phyloP scores from a whole-genome alignment of 2,797 vertebrate genomes.

The Myotis vivesi region DNA sequence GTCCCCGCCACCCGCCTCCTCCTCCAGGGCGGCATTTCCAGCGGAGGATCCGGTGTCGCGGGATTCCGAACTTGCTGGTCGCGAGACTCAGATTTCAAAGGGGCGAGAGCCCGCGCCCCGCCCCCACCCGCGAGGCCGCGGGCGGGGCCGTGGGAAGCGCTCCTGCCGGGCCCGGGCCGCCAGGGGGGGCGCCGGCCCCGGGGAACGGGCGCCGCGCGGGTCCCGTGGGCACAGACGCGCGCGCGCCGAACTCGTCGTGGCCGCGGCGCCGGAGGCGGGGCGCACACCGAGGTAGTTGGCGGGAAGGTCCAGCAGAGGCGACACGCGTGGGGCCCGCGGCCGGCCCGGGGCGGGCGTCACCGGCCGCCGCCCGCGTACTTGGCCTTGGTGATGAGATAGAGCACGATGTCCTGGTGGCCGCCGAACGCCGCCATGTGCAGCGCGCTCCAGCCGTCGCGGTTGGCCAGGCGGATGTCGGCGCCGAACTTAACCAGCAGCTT shows the following conservation, averaged over 20 bases:
- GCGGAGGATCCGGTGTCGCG: conserved; percentile 77
- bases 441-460: conserved; percentile 98
- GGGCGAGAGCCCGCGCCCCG: conserved; percentile 51
- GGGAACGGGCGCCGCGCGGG: neutral
- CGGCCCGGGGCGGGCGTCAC: conserved; percentile 80
- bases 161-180: conserved; percentile 2
- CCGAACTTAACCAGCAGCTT: conserved; percentile 99
- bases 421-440: conserved; percentile 99
- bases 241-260: neutral
- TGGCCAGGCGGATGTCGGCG: conserved; percentile 96
- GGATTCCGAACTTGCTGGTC: conserved; percentile 72
- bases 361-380: conserved; percentile 95
- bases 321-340: neutral
- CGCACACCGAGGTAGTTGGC: conserved; percentile 96
- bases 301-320: conserved; percentile 83
- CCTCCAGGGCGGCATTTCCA: conserved; percentile 13
- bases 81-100: conserved; percentile 70
- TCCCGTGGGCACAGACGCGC: neutral
- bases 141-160: conserved; percentile 71
- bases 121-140: conserved; percentile 54
- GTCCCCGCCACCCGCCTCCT: neutral
- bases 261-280: neutral
- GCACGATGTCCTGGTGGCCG: conserved; percentile 98
- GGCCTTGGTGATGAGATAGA: conserved; percentile 99
- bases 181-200: conserved; percentile 84